Evolutionary conservation across 2,888 invertebrate species (phyloP).

Genomic region (Cantharis rufa): DNA sequence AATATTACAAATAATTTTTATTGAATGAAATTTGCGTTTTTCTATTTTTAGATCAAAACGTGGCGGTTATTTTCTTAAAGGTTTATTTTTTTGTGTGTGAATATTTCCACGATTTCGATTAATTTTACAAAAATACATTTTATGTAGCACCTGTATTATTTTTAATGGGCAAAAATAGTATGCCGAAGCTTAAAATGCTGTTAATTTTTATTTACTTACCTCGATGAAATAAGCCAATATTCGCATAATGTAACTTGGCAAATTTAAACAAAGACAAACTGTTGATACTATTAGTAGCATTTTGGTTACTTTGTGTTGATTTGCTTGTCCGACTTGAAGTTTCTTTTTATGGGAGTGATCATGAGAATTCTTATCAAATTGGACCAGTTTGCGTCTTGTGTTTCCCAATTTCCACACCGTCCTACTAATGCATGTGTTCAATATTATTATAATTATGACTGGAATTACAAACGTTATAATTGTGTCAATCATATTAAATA

Average conservation of each 20-base stretch:
- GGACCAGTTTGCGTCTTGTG: constrained; percentile 39
- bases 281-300: constrained; percentile 83
- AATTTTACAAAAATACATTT: not conserved
- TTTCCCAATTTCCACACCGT: constrained; percentile 65
- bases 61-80: not conserved
- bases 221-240: constrained; percentile 56
- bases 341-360: not conserved
- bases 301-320: constrained; percentile 69
- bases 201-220: constrained; percentile 21
- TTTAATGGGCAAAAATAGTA: not conserved
- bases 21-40: not conserved
- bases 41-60: not conserved
- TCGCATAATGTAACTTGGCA: constrained; percentile 76
- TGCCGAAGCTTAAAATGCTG: not conserved
- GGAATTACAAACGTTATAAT: constrained; percentile 75
- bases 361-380: constrained; percentile 3
- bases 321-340: constrained; percentile 40
- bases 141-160: not conserved
- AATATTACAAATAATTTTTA: not conserved
- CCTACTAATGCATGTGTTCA: constrained; percentile 72
- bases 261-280: constrained; percentile 76
- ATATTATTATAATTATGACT: constrained; percentile 67
- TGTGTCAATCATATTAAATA: constrained; percentile 74
- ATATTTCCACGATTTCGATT: not conserved
- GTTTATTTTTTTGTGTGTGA: not conserved